phyloP scores from a whole-genome alignment of 2,797 vertebrate genomes.

The Accipiter fasciatus region DNA sequence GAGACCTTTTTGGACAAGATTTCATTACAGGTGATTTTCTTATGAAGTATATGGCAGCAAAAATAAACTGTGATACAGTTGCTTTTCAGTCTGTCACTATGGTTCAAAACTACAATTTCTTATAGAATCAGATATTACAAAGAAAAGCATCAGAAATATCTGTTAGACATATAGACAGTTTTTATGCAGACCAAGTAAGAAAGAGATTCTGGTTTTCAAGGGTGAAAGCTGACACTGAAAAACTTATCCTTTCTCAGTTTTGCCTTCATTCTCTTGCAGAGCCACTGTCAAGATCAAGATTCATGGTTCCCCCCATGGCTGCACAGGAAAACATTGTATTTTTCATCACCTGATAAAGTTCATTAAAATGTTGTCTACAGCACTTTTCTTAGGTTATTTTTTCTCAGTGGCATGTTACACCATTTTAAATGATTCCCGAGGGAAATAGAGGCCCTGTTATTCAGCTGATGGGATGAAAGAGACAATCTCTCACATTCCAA shows the following conservation, averaged over 20 bases:
- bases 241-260: not conserved
- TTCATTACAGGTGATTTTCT: not conserved
- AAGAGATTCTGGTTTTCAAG: not conserved
- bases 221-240: not conserved
- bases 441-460: not conserved
- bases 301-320: not conserved
- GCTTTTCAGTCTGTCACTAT: not conserved
- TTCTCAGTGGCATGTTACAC: not conserved
- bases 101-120: not conserved
- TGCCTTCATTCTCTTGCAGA: not conserved
- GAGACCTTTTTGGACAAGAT: not conserved
- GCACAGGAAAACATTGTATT: not conserved
- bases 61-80: not conserved
- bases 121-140: not conserved
- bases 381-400: not conserved
- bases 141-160: not conserved
- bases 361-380: constrained; percentile 7
- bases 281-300: not conserved
- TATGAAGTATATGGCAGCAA: not conserved
- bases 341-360: constrained; percentile 23
- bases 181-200: not conserved
- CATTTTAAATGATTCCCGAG: not conserved
- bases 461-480: not conserved
- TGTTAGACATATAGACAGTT: not conserved
- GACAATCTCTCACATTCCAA: not conserved